Conservation (phyloP, 1,140 invertebrate genomes). For the Tetramorium alpestre region DNA sequence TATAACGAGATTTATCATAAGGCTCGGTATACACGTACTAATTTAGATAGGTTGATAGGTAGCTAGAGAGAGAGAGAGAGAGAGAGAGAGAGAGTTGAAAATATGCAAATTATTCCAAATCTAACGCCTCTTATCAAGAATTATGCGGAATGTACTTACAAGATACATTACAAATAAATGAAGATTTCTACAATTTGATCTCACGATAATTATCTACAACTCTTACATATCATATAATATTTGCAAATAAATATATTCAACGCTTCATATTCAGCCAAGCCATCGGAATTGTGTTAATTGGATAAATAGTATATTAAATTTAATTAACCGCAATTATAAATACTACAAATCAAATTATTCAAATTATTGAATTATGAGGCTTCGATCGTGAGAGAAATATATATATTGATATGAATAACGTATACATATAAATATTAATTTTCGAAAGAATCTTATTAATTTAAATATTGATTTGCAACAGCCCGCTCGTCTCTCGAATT, state of each 20-base stretch:
- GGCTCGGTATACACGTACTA: neutral
- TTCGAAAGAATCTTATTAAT: conserved; percentile 31
- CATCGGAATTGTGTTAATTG: conserved; percentile 38
- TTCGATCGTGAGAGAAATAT: conserved; percentile 24
- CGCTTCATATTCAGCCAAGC: neutral
- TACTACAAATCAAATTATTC: conserved; percentile 48
- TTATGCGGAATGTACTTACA: neutral
- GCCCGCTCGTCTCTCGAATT: neutral
- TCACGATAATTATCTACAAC: neutral
- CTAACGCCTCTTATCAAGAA: neutral
- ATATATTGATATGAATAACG: conserved; percentile 6
- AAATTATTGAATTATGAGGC: conserved; percentile 40
- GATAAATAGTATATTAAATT: conserved; percentile 50
- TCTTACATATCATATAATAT: neutral
- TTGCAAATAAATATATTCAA: conserved; percentile 5
- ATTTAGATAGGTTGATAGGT: neutral
- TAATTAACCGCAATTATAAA: conserved; percentile 59
- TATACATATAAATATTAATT: conserved; percentile 35
- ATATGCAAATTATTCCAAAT: conserved; percentile 24
- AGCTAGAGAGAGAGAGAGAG: conserved; percentile 13
- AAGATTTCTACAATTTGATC: neutral
- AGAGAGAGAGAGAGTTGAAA: neutral
- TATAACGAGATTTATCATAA: conserved; percentile 58
- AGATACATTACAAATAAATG: neutral
- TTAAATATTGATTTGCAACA: conserved; percentile 41